Evolutionary conservation across 2,888 invertebrate species (phyloP).

Genomic region (Lithophane socia): DNA sequence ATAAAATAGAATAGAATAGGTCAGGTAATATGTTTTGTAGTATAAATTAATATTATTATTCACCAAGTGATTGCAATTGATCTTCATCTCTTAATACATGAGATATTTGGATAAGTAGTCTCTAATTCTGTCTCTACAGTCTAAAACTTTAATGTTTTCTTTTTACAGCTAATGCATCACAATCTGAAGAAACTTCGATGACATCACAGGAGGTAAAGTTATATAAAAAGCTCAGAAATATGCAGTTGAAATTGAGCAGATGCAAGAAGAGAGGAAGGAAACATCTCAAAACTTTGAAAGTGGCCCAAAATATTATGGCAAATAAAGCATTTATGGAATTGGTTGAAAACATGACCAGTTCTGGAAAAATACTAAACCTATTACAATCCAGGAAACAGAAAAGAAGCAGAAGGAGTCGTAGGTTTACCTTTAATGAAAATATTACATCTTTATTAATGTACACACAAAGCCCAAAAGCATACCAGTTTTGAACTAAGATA

Average conservation of each 20-base stretch:
- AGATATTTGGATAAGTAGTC: neutral
- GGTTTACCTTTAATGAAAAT: constrained; percentile 15
- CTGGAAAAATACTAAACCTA: constrained; percentile 8
- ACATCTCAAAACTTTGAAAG: neutral
- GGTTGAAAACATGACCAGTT: constrained; percentile 13
- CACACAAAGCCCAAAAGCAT: constrained; percentile 5
- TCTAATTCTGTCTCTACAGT: neutral
- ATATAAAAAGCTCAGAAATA: neutral
- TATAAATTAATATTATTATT: neutral
- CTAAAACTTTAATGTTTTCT: neutral
- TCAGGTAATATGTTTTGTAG: neutral
- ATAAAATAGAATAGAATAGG: no score
- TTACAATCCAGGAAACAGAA: constrained; percentile 12
- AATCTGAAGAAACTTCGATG: neutral
- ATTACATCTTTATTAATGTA: constrained; percentile 15
- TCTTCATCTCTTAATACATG: neutral
- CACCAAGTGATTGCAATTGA: neutral
- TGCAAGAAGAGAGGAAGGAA: constrained; percentile 13
- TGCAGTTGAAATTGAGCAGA: constrained; percentile 10
- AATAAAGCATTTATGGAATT: neutral
- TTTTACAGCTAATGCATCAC: constrained; percentile 6
- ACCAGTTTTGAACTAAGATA: constrained; percentile 16
- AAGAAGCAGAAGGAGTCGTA: constrained; percentile 2
- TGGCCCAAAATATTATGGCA: neutral
- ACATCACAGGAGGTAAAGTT: neutral